Base-by-base conservation (phyloP, 2,888 invertebrate species). In the Drosophila recens region DNA sequence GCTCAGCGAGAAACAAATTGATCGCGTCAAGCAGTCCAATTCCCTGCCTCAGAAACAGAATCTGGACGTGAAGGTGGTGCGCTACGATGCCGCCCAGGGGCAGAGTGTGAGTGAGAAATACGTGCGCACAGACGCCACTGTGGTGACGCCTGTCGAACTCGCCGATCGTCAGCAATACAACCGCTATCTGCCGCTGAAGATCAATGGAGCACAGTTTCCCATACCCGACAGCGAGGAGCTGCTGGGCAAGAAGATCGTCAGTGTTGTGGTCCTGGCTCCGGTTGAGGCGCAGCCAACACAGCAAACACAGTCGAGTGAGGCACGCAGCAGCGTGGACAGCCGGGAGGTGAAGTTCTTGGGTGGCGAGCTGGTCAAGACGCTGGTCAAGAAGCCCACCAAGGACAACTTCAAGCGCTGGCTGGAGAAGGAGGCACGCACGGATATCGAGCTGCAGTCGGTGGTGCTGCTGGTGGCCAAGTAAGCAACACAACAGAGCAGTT, bases 51-150 rank as follows among this genome's bases (percentile, higher is more conserved):
- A 91, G 88, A 94, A 94, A 53, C 95, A 95, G 90, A 94, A 95
- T 62, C 95, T 96, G 46, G 96, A 97, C 93, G 96, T 97, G 94
- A 97, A 97, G 93, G 97, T 97, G 52, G 97, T 97, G 9, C 96
- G 95, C 84, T 97, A 96, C 86, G 95, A 97, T 92, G 96, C 96
- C 3, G 94, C 95, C 87, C 96, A 96, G 72, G 94, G 94, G 46
- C 95, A 96, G 93, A 96, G 96, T 65, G 93, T 97, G 53, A 96
- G 96, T 42, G 95, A 95, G 46, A 94, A 95, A 61, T 96, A 96
- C 88, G 94, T 97, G 40, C 94, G 95, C 82, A 95, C 80, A 57
- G 95, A 95, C 88, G 96, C 96, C 23, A 96, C 95, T 1, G 95
- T 95, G 82, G 93, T 96, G 20, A 95, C 96, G 68, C 95, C 97